Percentiles rank a stretch among this genome's conserved stretches.
phyloP scores from a whole-genome alignment of 2,113 vertebrate species.

The Tragelaphus scriptus region DNA sequence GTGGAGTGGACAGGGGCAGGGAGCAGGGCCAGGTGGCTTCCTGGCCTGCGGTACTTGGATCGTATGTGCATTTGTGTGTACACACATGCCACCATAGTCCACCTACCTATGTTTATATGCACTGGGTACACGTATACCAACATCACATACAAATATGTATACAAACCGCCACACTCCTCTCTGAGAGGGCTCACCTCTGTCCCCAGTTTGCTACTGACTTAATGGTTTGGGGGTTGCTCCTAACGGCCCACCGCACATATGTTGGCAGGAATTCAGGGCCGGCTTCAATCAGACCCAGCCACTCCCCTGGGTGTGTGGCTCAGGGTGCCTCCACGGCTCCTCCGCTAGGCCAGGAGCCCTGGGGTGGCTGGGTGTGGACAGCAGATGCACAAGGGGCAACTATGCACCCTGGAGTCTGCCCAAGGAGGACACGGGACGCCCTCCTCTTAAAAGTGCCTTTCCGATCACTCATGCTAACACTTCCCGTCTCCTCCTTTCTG shows the following conservation, averaged over 20 bases:
- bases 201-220: not conserved
- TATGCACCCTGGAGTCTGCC: not conserved
- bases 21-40: accelerated
- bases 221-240: not conserved
- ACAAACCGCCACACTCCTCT: not conserved
- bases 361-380: accelerated
- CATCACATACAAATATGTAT: accelerated
- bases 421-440: accelerated
- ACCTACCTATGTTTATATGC: accelerated
- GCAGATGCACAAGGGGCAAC: too few species aligned
- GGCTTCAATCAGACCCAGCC: accelerated
- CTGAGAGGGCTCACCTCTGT: not conserved
- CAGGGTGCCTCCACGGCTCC: accelerated
- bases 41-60: not conserved
- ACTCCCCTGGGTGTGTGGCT: accelerated
- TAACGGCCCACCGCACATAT: accelerated
- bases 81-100: not conserved
- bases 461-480: accelerated
- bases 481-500: not conserved
- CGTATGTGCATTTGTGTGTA: not conserved
- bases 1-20: accelerated
- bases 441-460: not conserved
- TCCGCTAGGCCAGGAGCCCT: not conserved
- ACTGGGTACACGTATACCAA: accelerated
- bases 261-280: not conserved